Evolutionary conservation across 2,888 invertebrate species (phyloP).

Genomic region (Chalcosyrphus nemorum): DNA sequence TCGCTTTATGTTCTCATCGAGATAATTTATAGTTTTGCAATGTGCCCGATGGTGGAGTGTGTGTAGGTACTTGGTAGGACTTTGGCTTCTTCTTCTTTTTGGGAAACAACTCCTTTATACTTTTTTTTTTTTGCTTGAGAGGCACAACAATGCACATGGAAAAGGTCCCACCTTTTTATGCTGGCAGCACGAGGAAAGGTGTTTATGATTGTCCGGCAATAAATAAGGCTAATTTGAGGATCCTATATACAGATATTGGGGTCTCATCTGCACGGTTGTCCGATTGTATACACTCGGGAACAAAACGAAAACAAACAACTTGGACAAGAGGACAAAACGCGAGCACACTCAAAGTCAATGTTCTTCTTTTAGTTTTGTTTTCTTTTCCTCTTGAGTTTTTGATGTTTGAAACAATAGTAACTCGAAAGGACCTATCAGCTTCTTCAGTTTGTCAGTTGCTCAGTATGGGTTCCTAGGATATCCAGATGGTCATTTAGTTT

Average conservation of each 20-base stretch:
- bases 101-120: conserved; percentile 33
- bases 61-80: conserved; percentile 31
- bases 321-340: conserved; percentile 66
- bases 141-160: conserved; percentile 64
- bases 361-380: conserved; percentile 16
- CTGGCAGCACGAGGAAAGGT: conserved; percentile 68
- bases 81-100: conserved; percentile 20
- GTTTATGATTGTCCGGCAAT: conserved; percentile 74
- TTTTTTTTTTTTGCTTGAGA: conserved; percentile 32
- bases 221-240: conserved; percentile 74
- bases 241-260: conserved; percentile 48
- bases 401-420: conserved; percentile 37
- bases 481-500: conserved; percentile 26
- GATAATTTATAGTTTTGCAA: conserved; percentile 74
- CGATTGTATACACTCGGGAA: conserved; percentile 43
- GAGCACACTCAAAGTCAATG: conserved; percentile 48
- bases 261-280: conserved; percentile 42
- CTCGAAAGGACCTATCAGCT: conserved; percentile 23
- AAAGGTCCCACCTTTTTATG: conserved; percentile 64
- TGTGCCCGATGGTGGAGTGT: conserved; percentile 53
- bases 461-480: conserved; percentile 10
- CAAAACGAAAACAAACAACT: conserved; percentile 71
- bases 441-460: conserved; percentile 23
- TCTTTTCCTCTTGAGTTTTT: neutral
- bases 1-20: conserved; percentile 74